phyloP scores from a whole-genome alignment of 1,140 invertebrate genomes.

The Philotrypesis tridentata region DNA sequence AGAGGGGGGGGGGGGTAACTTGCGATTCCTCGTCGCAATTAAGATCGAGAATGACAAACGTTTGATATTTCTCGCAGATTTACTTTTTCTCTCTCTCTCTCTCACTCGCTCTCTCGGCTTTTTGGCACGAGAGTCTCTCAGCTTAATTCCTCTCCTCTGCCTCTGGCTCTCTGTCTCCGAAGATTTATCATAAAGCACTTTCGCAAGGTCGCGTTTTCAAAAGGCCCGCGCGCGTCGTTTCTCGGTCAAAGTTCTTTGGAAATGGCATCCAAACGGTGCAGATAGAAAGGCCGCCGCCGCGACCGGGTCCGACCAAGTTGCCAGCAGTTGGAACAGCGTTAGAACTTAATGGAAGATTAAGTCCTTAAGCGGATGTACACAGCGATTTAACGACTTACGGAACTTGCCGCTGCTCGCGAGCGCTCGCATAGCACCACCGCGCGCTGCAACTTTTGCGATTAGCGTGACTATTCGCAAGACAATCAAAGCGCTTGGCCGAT shows the following conservation, averaged over 20 bases:
- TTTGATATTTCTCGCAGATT: neutral
- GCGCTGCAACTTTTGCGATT: constrained; percentile 44
- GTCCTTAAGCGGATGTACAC: constrained; percentile 41
- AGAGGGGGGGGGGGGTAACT: neutral
- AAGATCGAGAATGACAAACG: constrained; percentile 20
- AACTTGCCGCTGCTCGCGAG: too few relatives aligned
- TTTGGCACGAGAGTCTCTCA: too few relatives aligned
- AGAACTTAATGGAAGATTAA: constrained; percentile 51
- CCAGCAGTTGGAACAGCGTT: constrained; percentile 23
- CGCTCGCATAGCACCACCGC: too few relatives aligned
- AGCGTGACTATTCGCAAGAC: constrained; percentile 41
- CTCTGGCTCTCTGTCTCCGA: neutral
- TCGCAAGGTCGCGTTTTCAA: neutral
- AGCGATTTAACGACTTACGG: constrained; percentile 46
- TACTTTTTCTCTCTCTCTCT: too few relatives aligned
- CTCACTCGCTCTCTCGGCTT: too few relatives aligned
- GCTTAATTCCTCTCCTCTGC: neutral
- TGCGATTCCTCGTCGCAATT: neutral
- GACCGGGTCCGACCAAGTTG: constrained; percentile 8
- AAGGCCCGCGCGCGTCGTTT: neutral
- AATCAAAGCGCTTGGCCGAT: constrained; percentile 35
- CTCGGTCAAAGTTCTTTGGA: neutral
- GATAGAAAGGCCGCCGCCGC: constrained; percentile 21
- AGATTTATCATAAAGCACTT: neutral
- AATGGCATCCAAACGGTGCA: constrained; percentile 33